phyloP scores from a whole-genome alignment of 2,888 invertebrate species.

The Thymelicus lineola region DNA sequence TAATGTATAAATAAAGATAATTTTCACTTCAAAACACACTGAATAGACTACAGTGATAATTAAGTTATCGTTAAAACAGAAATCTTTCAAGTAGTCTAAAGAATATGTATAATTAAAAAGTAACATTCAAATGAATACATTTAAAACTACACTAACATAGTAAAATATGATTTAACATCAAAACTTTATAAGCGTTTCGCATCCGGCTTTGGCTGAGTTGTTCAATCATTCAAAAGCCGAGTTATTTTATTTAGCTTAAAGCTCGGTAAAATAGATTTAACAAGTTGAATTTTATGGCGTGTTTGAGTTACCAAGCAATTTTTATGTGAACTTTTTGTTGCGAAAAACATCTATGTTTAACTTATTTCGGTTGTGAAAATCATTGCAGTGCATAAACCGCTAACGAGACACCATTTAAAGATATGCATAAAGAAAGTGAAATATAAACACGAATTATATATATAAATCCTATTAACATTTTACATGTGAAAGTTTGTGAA shows the following conservation, averaged over 20 bases:
- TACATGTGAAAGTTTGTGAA: no score
- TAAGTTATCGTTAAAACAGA: no score
- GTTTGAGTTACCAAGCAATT: constrained; percentile 30
- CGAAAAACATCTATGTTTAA: constrained; percentile 1
- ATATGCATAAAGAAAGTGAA: neutral
- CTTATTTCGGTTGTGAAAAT: neutral
- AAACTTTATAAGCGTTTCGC: constrained; percentile 7
- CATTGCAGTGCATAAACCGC: neutral
- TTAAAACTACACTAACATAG: no score
- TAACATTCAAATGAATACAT: no score
- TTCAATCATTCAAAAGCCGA: constrained; percentile 10
- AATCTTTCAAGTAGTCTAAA: no score
- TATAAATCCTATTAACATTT: no score
- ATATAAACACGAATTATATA: no score
- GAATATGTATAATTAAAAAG: no score
- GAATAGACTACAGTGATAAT: no score
- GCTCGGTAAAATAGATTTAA: constrained; percentile 35
- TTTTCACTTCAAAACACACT: no score
- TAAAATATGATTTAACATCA: neutral
- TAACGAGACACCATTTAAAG: neutral
- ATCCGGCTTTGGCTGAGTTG: constrained; percentile 1
- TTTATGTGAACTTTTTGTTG: constrained; percentile 2
- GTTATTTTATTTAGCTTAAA: constrained; percentile 15
- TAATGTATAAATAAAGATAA: no score
- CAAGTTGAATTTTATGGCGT: constrained; percentile 40